Evolutionary conservation across 2,888 invertebrate genomes (phyloP), one percentile per base, ranked within the genome.

Genomic region (Gastracanthus pulcherrimus): DNA sequence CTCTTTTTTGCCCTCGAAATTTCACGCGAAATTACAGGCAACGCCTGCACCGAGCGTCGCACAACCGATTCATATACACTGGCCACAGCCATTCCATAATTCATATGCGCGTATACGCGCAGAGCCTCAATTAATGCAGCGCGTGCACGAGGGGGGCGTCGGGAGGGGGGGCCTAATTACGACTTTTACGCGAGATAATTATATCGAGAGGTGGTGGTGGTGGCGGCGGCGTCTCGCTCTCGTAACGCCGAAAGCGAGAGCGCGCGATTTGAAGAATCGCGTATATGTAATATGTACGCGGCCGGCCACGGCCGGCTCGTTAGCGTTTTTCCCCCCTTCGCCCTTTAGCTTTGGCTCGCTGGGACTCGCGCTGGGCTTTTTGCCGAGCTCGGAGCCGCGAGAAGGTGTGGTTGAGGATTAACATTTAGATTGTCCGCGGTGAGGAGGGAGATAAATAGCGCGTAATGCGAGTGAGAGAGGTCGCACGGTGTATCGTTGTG

Each of bases 371-470:
- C 23, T 26, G 19, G 45, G 13, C 71, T 79, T 79, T 79, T 79
- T 79, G 67, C 58, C 7, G 51, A 34, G n/a, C n/a, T 13, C 41
- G 41, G 7, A 41, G 11, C 13, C 13, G 26, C 51, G n/a, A 5
- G 88, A 87, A 89, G 90, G 90, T 89, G 90, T 90, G 90, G 90
- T 89, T 83, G 88, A 85, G 89, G 86, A 91, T 91, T 91, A 91
- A 89, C 91, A 91, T 91, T 91, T 91, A 91, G 87, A 91, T 91
- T 90, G 89, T 89, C 62, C 7, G 19, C n/a, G 23, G 48, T 31
- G 16, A n/a, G n/a, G n/a, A n/a, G n/a, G n/a, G n/a, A 26, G 31
- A 23, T 58, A 34, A 69, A 55, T 60, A 69, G 67, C 26, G 67
- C 26, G 26, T 41, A 16, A 64, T 36, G 66, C 51, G 3, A 3